Evolutionary conservation across 2,797 vertebrate species (phyloP).

Genomic region (Carduelis carduelis): DNA sequence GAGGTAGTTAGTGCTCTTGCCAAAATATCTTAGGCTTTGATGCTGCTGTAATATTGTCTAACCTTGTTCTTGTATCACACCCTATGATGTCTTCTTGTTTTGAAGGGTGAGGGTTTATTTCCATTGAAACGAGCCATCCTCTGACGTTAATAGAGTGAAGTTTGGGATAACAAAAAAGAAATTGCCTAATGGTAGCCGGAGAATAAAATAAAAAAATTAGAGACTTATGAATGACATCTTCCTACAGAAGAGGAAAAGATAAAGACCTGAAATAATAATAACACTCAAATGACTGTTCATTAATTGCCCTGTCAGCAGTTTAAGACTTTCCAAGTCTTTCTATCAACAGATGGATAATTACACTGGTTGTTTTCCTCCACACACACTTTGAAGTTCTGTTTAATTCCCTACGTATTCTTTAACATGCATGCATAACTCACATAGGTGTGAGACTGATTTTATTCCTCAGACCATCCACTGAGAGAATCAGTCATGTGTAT

Average conservation of each 20-base stretch:
- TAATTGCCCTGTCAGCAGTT: constrained; percentile 71
- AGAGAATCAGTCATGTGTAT: not conserved
- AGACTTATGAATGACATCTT: constrained; percentile 70
- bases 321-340: constrained; percentile 57
- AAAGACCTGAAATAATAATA: constrained; percentile 82
- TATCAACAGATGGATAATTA: constrained; percentile 61
- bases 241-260: constrained; percentile 78
- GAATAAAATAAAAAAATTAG: not conserved
- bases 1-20: not conserved
- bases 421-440: not conserved
- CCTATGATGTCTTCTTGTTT: constrained; percentile 53
- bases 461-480: not conserved
- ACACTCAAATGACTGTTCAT: constrained; percentile 25
- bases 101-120: constrained; percentile 31
- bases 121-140: constrained; percentile 31
- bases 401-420: not conserved
- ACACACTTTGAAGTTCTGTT: constrained; percentile 30
- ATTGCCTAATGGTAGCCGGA: constrained; percentile 16
- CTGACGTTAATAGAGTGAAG: constrained; percentile 29
- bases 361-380: constrained; percentile 47
- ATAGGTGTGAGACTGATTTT: not conserved
- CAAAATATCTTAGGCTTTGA: constrained; percentile 47
- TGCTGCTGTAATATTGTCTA: constrained; percentile 2
- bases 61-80: constrained; percentile 43
- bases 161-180: constrained; percentile 53